Percentiles rank a stretch among this genome's conserved stretches.
These are phyloP conservation scores for Pseudomyrmex sp. DNA, from an alignment of 1,140 invertebrate genomes.

Conservation along the genomic window DNA sequence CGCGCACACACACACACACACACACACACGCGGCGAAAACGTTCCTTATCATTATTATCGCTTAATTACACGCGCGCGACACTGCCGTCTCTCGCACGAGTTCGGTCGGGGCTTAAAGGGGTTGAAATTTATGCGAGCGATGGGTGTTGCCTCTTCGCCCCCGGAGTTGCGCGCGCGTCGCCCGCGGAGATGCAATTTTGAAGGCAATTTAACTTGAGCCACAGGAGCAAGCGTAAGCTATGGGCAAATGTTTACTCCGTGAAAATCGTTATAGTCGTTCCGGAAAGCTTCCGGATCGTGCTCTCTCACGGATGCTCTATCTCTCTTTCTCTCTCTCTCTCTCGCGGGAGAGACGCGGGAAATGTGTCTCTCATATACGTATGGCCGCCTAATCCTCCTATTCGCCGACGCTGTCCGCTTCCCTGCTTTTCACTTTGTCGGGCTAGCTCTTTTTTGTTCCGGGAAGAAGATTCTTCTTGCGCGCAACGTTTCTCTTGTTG, in stretches of 20 bases:
- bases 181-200: slow-evolving; percentile 71
- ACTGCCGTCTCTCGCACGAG: slow-evolving; percentile 19
- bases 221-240: slow-evolving; percentile 66
- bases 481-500: neutral
- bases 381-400: slow-evolving; percentile 18
- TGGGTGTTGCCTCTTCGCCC: slow-evolving; percentile 28
- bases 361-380: neutral
- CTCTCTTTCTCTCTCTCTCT: no score
- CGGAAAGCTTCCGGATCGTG: slow-evolving; percentile 29
- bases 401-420: slow-evolving; percentile 16
- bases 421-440: slow-evolving; percentile 6
- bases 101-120: slow-evolving; percentile 43
- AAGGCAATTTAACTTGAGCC: slow-evolving; percentile 76
- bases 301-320: slow-evolving; percentile 5
- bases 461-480: neutral
- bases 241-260: slow-evolving; percentile 70
- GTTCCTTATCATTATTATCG: slow-evolving; percentile 75
- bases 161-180: slow-evolving; percentile 43
- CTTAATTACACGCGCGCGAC: slow-evolving; percentile 56
- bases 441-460: slow-evolving; percentile 15
- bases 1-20: no score
- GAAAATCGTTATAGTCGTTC: slow-evolving; percentile 69
- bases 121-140: slow-evolving; percentile 66
- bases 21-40: neutral
- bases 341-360: no score